These are phyloP conservation scores for Pangasius sanitwongsei DNA, from an alignment of 2,797 vertebrate genomes.

Conservation along the genomic window DNA sequence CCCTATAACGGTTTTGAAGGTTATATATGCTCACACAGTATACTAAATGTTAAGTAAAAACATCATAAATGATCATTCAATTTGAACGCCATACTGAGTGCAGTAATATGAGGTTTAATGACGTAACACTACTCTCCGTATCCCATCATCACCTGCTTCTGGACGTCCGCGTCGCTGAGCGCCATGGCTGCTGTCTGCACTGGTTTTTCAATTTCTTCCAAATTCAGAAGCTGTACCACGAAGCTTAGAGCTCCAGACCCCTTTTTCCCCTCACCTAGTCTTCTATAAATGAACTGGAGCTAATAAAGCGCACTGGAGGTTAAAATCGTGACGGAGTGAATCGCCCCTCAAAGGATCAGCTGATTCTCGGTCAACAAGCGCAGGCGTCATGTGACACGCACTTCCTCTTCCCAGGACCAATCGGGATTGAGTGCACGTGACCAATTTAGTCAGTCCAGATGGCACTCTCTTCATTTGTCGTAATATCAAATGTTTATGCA, in stretches of 20 bases:
- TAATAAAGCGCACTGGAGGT: neutral
- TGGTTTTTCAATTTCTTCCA: too few relatives aligned
- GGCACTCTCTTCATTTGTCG: neutral
- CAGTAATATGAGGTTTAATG: neutral
- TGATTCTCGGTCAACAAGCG: constrained; percentile 62
- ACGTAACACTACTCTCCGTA: neutral
- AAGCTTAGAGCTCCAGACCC: neutral
- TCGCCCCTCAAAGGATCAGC: constrained; percentile 70
- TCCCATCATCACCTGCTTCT: constrained; percentile 87
- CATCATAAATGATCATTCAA: neutral
- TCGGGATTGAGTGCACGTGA: constrained; percentile 47
- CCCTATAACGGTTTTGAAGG: constrained; percentile 26
- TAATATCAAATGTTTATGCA: neutral
- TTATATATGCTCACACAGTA: neutral
- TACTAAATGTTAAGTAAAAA: neutral
- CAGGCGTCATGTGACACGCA: constrained; percentile 72
- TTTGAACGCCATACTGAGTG: neutral
- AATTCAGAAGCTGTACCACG: neutral
- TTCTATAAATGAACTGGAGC: neutral
- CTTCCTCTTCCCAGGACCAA: constrained; percentile 65
- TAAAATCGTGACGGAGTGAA: constrained; percentile 57
- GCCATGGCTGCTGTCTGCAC: constrained; percentile 80
- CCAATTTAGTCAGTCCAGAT: neutral
- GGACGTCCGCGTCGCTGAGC: constrained; percentile 96
- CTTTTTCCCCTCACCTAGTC: too few relatives aligned